phyloP scores from a whole-genome alignment of 53 echinoderm and acorn worm species.

The Holothuria scabra region DNA sequence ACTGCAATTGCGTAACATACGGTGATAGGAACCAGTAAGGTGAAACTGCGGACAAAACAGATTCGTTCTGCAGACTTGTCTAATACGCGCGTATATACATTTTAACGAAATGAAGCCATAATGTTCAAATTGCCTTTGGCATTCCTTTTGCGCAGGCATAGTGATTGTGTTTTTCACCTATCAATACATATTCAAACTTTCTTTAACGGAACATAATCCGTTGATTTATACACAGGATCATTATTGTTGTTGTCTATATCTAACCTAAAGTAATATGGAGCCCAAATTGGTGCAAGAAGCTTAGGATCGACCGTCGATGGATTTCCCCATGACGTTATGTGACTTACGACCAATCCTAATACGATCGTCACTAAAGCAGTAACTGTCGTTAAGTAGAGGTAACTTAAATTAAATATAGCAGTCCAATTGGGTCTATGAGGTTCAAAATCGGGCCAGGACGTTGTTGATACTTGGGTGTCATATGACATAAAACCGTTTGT shows the following conservation, averaged over 20 bases:
- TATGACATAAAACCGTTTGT: background rate
- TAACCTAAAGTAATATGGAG: background rate
- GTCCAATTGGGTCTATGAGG: background rate
- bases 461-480: background rate
- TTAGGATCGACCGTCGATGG: background rate
- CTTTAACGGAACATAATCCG: background rate
- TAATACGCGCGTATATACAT: too few species aligned
- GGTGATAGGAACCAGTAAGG: too few species aligned
- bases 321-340: slow-evolving; percentile 6
- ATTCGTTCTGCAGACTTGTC: too few species aligned
- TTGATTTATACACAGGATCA: background rate
- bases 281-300: slow-evolving; percentile 13
- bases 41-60: too few species aligned
- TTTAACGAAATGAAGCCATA: too few species aligned
- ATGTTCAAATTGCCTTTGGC: too few species aligned
- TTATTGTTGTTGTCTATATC: background rate
- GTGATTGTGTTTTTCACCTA: too few species aligned
- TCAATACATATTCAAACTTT: background rate
- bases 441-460: background rate
- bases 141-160: too few species aligned
- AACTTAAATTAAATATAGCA: background rate
- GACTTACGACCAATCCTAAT: background rate
- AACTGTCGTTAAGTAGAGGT: background rate
- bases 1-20: too few species aligned
- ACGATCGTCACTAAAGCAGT: background rate